phyloP scores from a whole-genome alignment of 2,888 invertebrate species.

The Pogonocherus hispidulus region DNA sequence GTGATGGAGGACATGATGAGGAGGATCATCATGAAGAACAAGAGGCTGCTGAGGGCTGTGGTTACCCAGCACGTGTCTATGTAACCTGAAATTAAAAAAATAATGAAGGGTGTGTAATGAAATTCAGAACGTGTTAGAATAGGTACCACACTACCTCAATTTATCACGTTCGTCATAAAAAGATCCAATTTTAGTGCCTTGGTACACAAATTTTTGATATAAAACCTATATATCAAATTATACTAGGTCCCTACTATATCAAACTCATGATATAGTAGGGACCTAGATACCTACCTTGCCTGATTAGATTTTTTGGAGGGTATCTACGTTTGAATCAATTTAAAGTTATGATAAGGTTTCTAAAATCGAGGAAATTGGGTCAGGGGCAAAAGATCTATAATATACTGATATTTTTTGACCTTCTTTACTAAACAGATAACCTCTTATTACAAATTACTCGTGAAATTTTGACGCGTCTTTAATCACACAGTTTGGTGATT shows the following conservation, averaged over 20 bases:
- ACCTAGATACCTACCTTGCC: no score
- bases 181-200: no score
- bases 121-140: no score
- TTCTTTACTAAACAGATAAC: not conserved
- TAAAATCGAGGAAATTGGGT: not conserved
- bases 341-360: not conserved
- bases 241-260: no score
- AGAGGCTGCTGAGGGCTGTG: conserved; percentile 55
- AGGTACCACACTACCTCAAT: no score
- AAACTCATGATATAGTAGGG: no score
- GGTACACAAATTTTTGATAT: no score
- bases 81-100: conserved; percentile 56
- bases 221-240: no score
- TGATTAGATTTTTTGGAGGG: no score
- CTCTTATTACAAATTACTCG: not conserved
- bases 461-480: not conserved
- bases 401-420: not conserved
- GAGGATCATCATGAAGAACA: conserved; percentile 58
- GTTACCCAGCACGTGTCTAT: conserved; percentile 61
- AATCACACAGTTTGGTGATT: not conserved
- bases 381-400: not conserved
- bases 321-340: not conserved
- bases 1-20: conserved; percentile 51
- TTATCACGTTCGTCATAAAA: no score
- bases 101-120: no score